phyloP scores from a whole-genome alignment of 2,888 invertebrate species.

The Malacosoma neustria region DNA sequence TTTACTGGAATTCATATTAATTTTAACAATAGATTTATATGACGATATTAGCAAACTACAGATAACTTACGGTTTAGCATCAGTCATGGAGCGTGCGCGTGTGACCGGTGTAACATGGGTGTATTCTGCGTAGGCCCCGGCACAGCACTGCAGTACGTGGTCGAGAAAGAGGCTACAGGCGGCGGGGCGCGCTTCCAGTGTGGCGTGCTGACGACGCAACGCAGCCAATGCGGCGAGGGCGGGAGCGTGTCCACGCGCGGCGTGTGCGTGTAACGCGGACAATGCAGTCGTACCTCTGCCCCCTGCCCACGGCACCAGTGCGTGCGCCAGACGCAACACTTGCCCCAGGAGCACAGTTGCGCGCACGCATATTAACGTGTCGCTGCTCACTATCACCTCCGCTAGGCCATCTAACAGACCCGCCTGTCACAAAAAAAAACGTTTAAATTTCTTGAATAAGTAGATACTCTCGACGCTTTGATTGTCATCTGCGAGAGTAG shows the following conservation, averaged over 20 bases:
- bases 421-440: constrained; percentile 53
- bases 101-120: too few relatives aligned
- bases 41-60: too few relatives aligned
- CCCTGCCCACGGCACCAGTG: constrained; percentile 78
- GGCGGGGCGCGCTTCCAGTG: constrained; percentile 87
- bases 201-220: constrained; percentile 83
- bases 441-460: too few relatives aligned
- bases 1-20: too few relatives aligned
- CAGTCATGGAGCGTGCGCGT: constrained; percentile 29
- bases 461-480: too few relatives aligned
- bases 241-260: constrained; percentile 84
- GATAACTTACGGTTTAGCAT: neutral
- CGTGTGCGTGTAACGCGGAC: constrained; percentile 87
- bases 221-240: constrained; percentile 90
- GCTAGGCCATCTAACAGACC: constrained; percentile 92
- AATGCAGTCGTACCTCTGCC: constrained; percentile 72
- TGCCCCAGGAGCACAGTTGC: constrained; percentile 93
- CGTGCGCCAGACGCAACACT: constrained; percentile 89
- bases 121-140: constrained; percentile 45
- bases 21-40: too few relatives aligned
- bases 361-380: constrained; percentile 91
- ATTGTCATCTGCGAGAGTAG: too few relatives aligned
- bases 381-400: constrained; percentile 92
- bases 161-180: constrained; percentile 89
- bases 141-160: constrained; percentile 80